Conservation (phyloP, 2,888 invertebrate species). For the Fabriciana adippe region DNA sequence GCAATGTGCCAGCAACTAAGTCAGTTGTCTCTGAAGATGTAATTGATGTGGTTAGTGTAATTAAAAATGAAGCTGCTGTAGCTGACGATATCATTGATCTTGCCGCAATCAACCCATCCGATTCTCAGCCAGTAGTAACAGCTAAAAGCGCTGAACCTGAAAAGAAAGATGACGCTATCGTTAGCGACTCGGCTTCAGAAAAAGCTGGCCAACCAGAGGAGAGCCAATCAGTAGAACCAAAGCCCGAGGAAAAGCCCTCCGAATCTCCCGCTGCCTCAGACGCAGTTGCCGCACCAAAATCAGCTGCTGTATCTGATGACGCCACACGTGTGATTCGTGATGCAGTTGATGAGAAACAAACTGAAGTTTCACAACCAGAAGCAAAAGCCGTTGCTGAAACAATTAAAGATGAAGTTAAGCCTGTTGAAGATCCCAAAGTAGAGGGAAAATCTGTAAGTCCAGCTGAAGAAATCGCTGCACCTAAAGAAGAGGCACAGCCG, state of each 20-base stretch:
- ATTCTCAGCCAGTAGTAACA: constrained; percentile 58
- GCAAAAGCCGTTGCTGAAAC: constrained; percentile 41
- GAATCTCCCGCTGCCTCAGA: constrained; percentile 36
- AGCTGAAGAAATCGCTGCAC: constrained; percentile 43
- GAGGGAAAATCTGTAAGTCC: constrained; percentile 44
- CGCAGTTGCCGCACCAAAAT: constrained; percentile 38
- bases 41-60: constrained; percentile 62
- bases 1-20: constrained; percentile 53
- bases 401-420: constrained; percentile 36
- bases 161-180: constrained; percentile 52
- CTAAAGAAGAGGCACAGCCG: constrained; percentile 42
- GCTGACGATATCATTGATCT: constrained; percentile 65
- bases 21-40: constrained; percentile 52
- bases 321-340: constrained; percentile 65
- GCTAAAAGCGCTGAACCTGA: constrained; percentile 65
- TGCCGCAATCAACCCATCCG: constrained; percentile 56
- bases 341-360: constrained; percentile 58
- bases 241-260: constrained; percentile 43
- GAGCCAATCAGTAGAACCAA: constrained; percentile 43
- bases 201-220: constrained; percentile 40
- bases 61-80: constrained; percentile 58
- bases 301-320: constrained; percentile 48
- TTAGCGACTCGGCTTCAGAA: constrained; percentile 34
- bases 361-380: constrained; percentile 39
- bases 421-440: constrained; percentile 36